A percentile compares a stretch with the other conserved stretches of the same genome.
phyloP scores from a whole-genome alignment of 2,113 vertebrate species.

The Chionodraco myersi region DNA sequence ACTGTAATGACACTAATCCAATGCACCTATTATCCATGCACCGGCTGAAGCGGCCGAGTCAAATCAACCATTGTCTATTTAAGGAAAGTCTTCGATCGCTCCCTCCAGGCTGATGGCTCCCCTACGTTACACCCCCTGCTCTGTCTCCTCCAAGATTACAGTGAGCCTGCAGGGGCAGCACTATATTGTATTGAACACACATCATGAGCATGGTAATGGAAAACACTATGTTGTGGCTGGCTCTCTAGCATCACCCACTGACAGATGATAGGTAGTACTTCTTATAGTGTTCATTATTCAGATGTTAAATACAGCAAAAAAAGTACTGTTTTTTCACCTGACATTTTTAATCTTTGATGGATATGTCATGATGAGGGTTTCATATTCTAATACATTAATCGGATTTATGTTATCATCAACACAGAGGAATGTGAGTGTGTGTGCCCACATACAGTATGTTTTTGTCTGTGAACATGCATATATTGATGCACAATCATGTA shows the following conservation, averaged over 20 bases:
- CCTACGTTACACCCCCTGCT: not conserved
- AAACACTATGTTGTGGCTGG: not conserved
- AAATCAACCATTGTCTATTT: slow-evolving; percentile 41
- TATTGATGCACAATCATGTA: no score
- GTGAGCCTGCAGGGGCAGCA: slow-evolving; percentile 22
- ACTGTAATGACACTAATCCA: slow-evolving; percentile 40
- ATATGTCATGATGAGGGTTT: no score
- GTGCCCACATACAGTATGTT: no score
- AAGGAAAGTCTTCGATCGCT: slow-evolving; percentile 36
- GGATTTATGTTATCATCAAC: no score
- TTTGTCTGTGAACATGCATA: no score
- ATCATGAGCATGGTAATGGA: slow-evolving; percentile 32
- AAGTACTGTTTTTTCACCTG: not conserved
- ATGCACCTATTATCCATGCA: slow-evolving; percentile 6
- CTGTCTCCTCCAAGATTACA: slow-evolving; percentile 26
- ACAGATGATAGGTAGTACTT: not conserved
- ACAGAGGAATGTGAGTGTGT: no score
- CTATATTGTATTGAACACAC: not conserved
- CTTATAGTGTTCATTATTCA: not conserved
- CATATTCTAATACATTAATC: no score
- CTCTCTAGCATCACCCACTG: slow-evolving; percentile 53
- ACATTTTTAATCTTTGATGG: no score
- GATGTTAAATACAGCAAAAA: not conserved
- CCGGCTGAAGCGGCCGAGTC: not conserved
- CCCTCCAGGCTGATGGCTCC: slow-evolving; percentile 18